phyloP scores from a whole-genome alignment of 2,888 invertebrate species.

The Auanema freiburgensis region DNA sequence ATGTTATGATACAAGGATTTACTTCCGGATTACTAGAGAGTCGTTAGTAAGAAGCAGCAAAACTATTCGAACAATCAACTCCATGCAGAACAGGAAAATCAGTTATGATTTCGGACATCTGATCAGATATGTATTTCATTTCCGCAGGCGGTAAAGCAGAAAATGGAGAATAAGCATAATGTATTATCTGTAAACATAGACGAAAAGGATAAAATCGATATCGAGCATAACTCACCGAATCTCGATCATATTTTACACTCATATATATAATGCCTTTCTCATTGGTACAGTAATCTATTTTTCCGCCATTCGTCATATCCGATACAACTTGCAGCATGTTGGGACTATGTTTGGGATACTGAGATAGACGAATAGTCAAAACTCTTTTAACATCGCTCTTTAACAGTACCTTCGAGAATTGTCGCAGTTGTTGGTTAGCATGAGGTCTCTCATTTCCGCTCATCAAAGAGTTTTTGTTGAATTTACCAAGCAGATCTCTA shows the following conservation, averaged over 20 bases:
- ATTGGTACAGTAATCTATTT: slow-evolving; percentile 6
- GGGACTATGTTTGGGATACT: too few relatives aligned
- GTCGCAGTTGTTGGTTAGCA: too few relatives aligned
- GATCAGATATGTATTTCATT: slow-evolving; percentile 11
- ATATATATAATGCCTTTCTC: slow-evolving; percentile 10
- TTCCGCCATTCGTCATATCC: slow-evolving; percentile 13
- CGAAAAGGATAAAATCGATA: slow-evolving; percentile 3
- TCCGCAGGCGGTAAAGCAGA: slow-evolving; percentile 13
- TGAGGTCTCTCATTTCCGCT: too few relatives aligned
- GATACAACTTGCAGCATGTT: slow-evolving; percentile 8
- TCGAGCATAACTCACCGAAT: slow-evolving; percentile 2
- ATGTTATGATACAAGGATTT: too few relatives aligned
- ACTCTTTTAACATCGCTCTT: too few relatives aligned
- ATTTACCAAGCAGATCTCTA: too few relatives aligned
- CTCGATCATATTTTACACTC: slow-evolving; percentile 16
- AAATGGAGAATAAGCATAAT: slow-evolving; percentile 12
- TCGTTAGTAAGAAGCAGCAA: too few relatives aligned
- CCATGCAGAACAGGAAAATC: slow-evolving; percentile 10
- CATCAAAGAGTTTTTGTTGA: too few relatives aligned
- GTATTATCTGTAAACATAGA: slow-evolving; percentile 10
- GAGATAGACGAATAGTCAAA: too few relatives aligned
- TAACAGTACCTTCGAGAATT: too few relatives aligned
- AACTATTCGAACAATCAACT: too few relatives aligned
- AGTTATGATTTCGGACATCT: slow-evolving; percentile 16
- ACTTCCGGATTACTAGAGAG: too few relatives aligned